These are phyloP conservation scores for Cyanoliseus patagonus DNA, from an alignment of 2,113 vertebrate genomes.

Conservation along the genomic window DNA sequence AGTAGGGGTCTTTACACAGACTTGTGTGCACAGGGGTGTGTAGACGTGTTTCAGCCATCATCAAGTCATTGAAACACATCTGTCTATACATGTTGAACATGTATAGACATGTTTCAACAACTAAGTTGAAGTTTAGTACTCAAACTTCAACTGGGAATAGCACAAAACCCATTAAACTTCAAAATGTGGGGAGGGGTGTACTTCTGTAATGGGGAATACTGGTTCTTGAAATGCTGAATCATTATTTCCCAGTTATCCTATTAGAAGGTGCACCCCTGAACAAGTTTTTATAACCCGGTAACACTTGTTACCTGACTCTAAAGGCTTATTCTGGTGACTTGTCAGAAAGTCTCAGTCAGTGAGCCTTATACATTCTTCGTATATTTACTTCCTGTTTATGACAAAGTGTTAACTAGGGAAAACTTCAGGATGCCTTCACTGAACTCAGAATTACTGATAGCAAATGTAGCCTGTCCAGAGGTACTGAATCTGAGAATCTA, in stretches of 20 bases:
- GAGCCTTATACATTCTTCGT: neutral
- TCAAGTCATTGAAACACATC: neutral
- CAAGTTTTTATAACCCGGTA: neutral
- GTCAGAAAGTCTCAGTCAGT: neutral
- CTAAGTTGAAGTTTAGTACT: neutral
- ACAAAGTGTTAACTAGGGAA: neutral
- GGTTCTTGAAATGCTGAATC: neutral
- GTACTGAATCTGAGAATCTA: neutral
- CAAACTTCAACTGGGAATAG: neutral
- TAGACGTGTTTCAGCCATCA: neutral
- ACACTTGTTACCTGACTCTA: neutral
- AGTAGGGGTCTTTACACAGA: neutral
- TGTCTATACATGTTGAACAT: neutral
- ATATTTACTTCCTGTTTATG: neutral
- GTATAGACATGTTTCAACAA: neutral
- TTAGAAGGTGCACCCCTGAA: neutral
- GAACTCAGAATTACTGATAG: neutral
- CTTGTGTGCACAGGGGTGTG: neutral
- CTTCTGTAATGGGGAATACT: neutral
- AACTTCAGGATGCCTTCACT: neutral
- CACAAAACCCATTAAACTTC: neutral
- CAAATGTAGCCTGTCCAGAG: neutral
- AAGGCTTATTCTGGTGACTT: neutral
- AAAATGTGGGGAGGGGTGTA: neutral
- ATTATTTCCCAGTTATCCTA: neutral